These are phyloP conservation scores for Cinara cedri DNA, from an alignment of 2,888 invertebrate species.

Conservation along the genomic window DNA sequence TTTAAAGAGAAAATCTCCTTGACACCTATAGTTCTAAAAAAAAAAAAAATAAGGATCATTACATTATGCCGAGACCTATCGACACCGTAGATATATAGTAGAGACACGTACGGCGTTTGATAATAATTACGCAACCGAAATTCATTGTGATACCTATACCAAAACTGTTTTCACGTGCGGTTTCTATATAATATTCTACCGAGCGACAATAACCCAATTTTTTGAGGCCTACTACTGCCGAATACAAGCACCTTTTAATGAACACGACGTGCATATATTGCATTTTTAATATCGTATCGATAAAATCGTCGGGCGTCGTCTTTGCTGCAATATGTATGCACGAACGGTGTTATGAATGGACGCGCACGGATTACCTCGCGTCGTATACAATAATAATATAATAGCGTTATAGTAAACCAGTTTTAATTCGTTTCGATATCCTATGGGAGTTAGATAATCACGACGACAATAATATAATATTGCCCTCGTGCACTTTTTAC, in stretches of 20 bases:
- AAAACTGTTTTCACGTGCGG: slow-evolving; percentile 23
- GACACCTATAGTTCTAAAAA: slow-evolving; percentile 27
- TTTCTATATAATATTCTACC: not conserved
- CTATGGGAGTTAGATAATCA: slow-evolving; percentile 33
- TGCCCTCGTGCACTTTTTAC: slow-evolving; percentile 48
- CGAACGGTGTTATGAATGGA: slow-evolving; percentile 35
- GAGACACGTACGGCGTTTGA: slow-evolving; percentile 40
- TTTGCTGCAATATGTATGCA: not conserved
- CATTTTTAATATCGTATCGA: not conserved
- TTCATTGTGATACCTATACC: slow-evolving; percentile 39
- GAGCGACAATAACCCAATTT: slow-evolving; percentile 13
- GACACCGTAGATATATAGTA: slow-evolving; percentile 15
- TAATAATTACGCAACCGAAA: slow-evolving; percentile 39
- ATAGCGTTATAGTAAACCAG: slow-evolving; percentile 27
- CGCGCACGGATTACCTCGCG: not conserved
- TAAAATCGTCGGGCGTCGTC: not conserved
- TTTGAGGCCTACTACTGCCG: not conserved
- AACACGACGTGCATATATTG: not conserved
- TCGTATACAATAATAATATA: not conserved
- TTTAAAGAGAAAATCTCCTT: slow-evolving; percentile 43
- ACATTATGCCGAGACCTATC: slow-evolving; percentile 41
- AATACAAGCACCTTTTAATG: not conserved
- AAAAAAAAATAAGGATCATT: slow-evolving; percentile 29
- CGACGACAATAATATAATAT: not conserved
- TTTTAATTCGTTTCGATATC: slow-evolving; percentile 36